A percentile compares a stretch with the other conserved stretches of the same genome.
phyloP scores from a whole-genome alignment of 2,113 vertebrate genomes.

The Dasyprocta punctata region DNA sequence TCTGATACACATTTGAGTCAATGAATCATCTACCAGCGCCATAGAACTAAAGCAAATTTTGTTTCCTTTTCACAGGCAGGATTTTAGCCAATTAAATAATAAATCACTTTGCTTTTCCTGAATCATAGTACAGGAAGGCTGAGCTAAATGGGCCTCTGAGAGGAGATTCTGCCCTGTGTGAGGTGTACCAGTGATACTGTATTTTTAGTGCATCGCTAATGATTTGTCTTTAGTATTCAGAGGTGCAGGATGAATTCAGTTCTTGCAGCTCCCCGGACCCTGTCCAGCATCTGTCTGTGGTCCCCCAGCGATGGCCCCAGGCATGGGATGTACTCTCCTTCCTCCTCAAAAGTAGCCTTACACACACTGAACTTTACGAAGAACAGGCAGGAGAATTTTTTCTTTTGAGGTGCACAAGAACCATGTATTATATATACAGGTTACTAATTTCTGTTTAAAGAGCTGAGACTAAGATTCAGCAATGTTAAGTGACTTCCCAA shows the following conservation, averaged over 20 bases:
- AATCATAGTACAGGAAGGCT: not conserved
- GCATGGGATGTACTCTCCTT: not conserved
- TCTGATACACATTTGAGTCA: constrained; percentile 44
- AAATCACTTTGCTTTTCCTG: constrained; percentile 26
- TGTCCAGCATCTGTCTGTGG: not conserved
- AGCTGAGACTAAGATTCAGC: not conserved
- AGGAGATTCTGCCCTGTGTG: not conserved
- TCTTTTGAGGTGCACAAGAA: constrained; percentile 23
- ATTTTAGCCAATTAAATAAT: constrained; percentile 68
- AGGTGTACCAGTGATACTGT: not conserved
- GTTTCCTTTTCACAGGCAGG: constrained; percentile 60
- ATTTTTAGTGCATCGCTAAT: not conserved
- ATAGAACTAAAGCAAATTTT: constrained; percentile 71
- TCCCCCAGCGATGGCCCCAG: not conserved
- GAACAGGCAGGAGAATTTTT: not conserved
- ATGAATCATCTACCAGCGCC: constrained; percentile 53
- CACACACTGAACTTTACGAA: not conserved
- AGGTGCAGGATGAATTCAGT: not conserved
- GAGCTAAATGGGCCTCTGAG: not conserved
- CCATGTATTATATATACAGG: not conserved
- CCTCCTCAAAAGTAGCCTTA: not conserved
- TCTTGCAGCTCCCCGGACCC: not conserved
- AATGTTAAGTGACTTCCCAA: not conserved
- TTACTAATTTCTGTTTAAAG: not conserved
- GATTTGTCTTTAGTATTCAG: not conserved